A percentile compares a stretch with the other conserved stretches of the same genome.
Evolutionary conservation across 92 coral and sea anemone species (phyloP).

Genomic region (Phenganax subtilis): DNA sequence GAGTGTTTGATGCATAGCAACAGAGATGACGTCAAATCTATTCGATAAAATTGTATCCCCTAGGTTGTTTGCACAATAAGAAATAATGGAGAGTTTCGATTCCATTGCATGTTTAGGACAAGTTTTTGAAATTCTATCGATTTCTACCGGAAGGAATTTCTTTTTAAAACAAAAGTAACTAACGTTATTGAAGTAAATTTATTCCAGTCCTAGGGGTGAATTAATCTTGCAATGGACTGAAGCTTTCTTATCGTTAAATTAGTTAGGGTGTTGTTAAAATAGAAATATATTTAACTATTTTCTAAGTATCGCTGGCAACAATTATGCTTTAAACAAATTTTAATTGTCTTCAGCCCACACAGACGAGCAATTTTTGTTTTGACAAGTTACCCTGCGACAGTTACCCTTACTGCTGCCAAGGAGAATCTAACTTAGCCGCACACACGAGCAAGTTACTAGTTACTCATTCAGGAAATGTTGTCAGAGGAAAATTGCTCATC

Average conservation of each 20-base stretch:
- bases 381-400: too few relatives aligned
- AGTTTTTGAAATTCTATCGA: background rate
- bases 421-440: too few relatives aligned
- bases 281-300: constrained; percentile 24
- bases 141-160: background rate
- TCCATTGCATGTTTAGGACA: background rate
- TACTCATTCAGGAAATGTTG: too few relatives aligned
- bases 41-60: background rate
- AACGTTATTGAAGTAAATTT: background rate
- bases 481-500: too few relatives aligned
- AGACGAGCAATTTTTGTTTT: too few relatives aligned
- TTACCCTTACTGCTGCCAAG: too few relatives aligned
- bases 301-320: constrained; percentile 20
- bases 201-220: background rate
- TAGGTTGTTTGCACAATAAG: background rate
- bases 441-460: too few relatives aligned
- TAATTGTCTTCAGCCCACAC: background rate
- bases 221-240: background rate
- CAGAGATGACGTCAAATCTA: constrained; percentile 17
- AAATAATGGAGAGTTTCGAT: background rate
- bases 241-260: constrained; percentile 12
- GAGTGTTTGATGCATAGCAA: background rate
- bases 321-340: constrained; percentile 6
- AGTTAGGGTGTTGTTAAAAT: constrained; percentile 39
- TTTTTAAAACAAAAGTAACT: background rate